phyloP scores from a whole-genome alignment of 2,888 invertebrate species.

The Falcaria lacertinaria region DNA sequence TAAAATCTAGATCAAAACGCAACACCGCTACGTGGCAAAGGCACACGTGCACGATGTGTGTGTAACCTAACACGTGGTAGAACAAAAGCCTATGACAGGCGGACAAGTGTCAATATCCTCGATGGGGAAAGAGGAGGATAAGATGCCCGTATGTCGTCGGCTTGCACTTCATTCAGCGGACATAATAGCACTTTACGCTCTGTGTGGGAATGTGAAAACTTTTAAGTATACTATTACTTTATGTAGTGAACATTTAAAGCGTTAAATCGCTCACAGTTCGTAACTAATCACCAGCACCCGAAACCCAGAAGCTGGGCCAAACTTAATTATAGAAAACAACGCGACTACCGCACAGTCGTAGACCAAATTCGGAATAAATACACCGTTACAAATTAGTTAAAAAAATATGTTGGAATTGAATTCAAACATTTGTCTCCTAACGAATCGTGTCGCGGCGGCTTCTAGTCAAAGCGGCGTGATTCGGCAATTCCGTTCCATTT shows the following conservation, averaged over 20 bases:
- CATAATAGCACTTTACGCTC: constrained; percentile 57
- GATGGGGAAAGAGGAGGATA: constrained; percentile 50
- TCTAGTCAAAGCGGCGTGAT: constrained; percentile 73
- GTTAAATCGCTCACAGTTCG: constrained; percentile 10
- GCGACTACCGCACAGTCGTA: constrained; percentile 55
- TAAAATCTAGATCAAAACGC: constrained; percentile 2
- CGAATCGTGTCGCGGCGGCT: constrained; percentile 76
- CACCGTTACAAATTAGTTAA: constrained; percentile 68
- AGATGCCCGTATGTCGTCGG: constrained; percentile 70
- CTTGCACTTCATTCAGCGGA: constrained; percentile 57
- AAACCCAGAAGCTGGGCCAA: constrained; percentile 35
- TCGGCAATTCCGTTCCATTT: constrained; percentile 71
- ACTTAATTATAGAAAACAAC: constrained; percentile 59
- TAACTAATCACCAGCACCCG: constrained; percentile 30
- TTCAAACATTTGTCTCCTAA: constrained; percentile 79
- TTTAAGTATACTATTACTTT: constrained; percentile 7
- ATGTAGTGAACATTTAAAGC: neutral
- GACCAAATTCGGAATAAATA: constrained; percentile 59
- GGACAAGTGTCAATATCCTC: constrained; percentile 75
- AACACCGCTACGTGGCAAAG: constrained; percentile 19
- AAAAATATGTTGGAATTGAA: constrained; percentile 74
- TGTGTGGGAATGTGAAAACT: constrained; percentile 50
- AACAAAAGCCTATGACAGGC: constrained; percentile 63
- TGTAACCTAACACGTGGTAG: constrained; percentile 64
- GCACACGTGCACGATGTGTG: constrained; percentile 54